Conservation (phyloP, 2,113 vertebrate species). For the Dasyprocta punctata region DNA sequence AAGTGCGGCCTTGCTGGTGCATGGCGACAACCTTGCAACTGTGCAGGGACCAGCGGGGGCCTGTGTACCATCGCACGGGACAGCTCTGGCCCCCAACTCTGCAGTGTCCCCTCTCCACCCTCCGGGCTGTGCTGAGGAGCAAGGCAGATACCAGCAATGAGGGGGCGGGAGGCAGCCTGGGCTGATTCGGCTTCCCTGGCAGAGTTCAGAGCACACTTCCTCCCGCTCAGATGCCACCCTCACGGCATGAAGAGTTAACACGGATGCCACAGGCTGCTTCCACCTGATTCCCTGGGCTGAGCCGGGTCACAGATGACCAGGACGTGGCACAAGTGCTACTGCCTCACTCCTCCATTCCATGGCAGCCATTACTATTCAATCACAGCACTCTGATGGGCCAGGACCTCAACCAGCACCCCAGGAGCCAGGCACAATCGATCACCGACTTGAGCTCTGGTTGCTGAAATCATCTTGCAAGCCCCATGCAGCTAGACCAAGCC, state of each 20-base stretch:
- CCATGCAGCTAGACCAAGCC: constrained; percentile 23
- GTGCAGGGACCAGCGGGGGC: background rate
- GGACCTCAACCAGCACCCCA: background rate
- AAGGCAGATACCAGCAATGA: background rate
- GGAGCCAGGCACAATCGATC: background rate
- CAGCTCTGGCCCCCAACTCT: background rate
- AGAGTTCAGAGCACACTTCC: background rate
- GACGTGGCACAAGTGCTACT: background rate
- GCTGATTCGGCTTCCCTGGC: background rate
- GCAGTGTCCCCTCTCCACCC: background rate
- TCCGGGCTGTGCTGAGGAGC: background rate
- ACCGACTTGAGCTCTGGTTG: background rate
- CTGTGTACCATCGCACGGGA: background rate
- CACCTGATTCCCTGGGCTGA: background rate
- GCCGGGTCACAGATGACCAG: background rate
- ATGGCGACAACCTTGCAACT: background rate
- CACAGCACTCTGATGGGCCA: background rate
- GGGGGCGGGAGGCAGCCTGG: background rate
- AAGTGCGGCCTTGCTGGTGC: background rate
- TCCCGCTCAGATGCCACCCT: background rate
- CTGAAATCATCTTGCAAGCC: background rate
- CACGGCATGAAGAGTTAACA: background rate
- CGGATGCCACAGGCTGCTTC: background rate
- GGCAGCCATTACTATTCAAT: constrained; percentile 1
- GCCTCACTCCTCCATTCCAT: background rate